Evolutionary conservation across 2,797 vertebrate genomes (phyloP).

Genomic region (Cossypha polioptera): DNA sequence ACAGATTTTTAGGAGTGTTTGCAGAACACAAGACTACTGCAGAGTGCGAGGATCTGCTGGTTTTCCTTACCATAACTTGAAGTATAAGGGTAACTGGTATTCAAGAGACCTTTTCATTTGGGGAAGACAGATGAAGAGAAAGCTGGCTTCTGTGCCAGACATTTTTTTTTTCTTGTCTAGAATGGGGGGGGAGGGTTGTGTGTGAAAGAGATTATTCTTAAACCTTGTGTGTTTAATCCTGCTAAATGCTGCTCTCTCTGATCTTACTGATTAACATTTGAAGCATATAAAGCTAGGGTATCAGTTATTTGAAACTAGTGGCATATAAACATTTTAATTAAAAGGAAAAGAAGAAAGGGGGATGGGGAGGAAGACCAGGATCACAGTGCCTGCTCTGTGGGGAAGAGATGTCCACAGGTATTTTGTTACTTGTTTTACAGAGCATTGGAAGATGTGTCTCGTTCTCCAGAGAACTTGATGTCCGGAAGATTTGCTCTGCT

Average conservation of each 20-base stretch:
- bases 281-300: conserved; percentile 20
- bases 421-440: neutral
- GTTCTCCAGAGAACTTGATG: neutral
- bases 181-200: accelerated
- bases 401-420: neutral
- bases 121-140: neutral
- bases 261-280: conserved; percentile 54
- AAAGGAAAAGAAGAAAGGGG: neutral
- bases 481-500: neutral
- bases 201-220: conserved; percentile 25
- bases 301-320: conserved; percentile 43
- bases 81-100: neutral
- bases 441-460: neutral
- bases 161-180: neutral
- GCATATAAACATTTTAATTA: conserved; percentile 32
- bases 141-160: neutral
- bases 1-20: neutral
- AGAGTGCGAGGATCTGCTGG: neutral
- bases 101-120: neutral
- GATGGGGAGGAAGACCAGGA: accelerated
- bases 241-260: conserved; percentile 34
- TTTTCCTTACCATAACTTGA: neutral
- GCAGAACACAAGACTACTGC: neutral
- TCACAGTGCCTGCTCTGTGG: accelerated
- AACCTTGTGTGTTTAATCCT: conserved; percentile 60